Evolutionary conservation across 2,797 vertebrate genomes (phyloP).

Genomic region (Harpagifer antarcticus): DNA sequence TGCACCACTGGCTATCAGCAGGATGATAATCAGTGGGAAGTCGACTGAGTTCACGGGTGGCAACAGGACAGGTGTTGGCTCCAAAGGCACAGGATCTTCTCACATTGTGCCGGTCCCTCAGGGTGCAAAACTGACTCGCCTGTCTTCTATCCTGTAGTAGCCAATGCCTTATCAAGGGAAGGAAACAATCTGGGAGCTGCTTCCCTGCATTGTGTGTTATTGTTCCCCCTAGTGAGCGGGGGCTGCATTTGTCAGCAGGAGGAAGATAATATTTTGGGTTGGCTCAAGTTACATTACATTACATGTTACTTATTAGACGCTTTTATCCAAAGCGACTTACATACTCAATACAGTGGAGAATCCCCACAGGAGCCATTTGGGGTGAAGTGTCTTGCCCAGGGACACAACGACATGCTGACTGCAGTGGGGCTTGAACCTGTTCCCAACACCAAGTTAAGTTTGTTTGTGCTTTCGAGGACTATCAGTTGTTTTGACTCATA

Average conservation of each 20-base stretch:
- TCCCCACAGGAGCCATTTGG: no score
- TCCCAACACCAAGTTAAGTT: conserved; percentile 7
- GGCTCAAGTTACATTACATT: conserved; percentile 4
- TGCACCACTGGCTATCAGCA: conserved; percentile 49
- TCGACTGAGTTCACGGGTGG: conserved; percentile 55
- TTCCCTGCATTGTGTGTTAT: conserved; percentile 86
- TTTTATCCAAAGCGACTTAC: no score
- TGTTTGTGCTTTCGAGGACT: conserved; percentile 63
- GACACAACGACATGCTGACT: no score
- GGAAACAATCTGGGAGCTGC: conserved; percentile 83
- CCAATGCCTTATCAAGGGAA: conserved; percentile 79
- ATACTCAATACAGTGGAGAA: no score
- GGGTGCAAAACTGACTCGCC: conserved; percentile 69
- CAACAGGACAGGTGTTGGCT: conserved; percentile 62
- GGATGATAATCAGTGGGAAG: conserved; percentile 62
- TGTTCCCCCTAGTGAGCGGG: conserved; percentile 68
- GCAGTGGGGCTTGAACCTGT: no score
- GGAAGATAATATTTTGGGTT: conserved; percentile 43
- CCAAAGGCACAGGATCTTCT: conserved; percentile 83
- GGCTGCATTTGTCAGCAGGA: conserved; percentile 64
- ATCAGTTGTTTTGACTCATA: conserved; percentile 22
- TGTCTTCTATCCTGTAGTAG: conserved; percentile 74
- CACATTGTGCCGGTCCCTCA: conserved; percentile 69
- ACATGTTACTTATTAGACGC: no score
- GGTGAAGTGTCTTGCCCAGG: no score